phyloP scores from a whole-genome alignment of 2,797 vertebrate species.

The Gobionotothen gibberifrons region DNA sequence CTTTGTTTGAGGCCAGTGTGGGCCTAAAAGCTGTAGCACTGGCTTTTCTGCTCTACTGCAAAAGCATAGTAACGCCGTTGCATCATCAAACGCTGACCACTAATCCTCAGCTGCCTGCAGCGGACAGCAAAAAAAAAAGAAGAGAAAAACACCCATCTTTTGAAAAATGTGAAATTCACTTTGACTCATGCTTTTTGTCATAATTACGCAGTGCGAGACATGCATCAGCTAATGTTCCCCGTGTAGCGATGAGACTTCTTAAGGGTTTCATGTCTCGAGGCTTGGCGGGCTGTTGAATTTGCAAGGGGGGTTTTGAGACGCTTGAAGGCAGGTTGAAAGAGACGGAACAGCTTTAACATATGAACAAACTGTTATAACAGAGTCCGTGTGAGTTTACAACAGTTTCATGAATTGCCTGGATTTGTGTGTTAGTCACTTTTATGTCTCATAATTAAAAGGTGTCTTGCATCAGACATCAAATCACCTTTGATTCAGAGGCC shows the following conservation, averaged over 20 bases:
- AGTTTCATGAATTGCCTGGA: constrained; percentile 30
- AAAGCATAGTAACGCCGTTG: constrained; percentile 72
- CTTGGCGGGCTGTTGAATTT: constrained; percentile 39
- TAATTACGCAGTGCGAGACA: constrained; percentile 35
- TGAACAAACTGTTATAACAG: constrained; percentile 28
- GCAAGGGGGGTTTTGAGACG: constrained; percentile 53
- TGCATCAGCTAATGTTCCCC: constrained; percentile 56
- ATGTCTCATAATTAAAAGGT: constrained; percentile 47
- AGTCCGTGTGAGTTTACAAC: constrained; percentile 35
- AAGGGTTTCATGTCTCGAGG: constrained; percentile 47
- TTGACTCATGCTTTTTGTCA: constrained; percentile 53
- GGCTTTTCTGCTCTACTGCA: constrained; percentile 72
- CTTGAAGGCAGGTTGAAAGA: constrained; percentile 49
- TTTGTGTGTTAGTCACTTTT: constrained; percentile 28
- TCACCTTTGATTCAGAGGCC: constrained; percentile 42
- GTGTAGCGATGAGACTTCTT: constrained; percentile 38
- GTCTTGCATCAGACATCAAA: constrained; percentile 35
- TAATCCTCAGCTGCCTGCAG: constrained; percentile 65
- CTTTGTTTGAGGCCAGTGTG: constrained; percentile 68
- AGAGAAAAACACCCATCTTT: constrained; percentile 48
- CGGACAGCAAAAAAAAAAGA: constrained; percentile 25
- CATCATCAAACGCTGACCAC: constrained; percentile 75
- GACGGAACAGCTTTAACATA: constrained; percentile 35
- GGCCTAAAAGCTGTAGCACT: constrained; percentile 54
- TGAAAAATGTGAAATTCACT: constrained; percentile 53